These are phyloP conservation scores for Parus major DNA, from an alignment of 2,113 vertebrate genomes.

Conservation along the genomic window DNA sequence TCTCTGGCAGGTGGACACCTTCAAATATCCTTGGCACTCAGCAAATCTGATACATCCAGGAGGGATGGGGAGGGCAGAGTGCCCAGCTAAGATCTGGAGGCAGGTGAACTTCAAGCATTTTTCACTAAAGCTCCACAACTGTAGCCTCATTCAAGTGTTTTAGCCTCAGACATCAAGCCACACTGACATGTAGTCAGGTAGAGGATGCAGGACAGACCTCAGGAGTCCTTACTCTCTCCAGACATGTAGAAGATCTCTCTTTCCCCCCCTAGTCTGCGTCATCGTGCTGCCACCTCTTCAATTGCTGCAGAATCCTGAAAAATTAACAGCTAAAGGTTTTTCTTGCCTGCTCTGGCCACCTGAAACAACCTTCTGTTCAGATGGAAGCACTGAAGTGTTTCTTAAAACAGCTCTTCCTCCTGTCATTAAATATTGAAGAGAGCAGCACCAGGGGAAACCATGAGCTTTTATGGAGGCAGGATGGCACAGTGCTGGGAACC, in stretches of 20 bases:
- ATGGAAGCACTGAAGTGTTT: background rate
- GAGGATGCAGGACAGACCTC: background rate
- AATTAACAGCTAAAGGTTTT: background rate
- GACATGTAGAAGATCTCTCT: background rate
- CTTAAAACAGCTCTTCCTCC: conserved; percentile 16
- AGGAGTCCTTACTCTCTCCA: background rate
- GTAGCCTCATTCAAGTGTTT: background rate
- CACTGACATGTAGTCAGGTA: background rate
- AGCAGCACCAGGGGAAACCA: background rate
- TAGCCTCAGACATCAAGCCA: background rate
- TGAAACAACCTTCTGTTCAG: background rate
- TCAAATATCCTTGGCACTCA: background rate
- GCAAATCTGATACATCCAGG: background rate
- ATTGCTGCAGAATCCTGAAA: background rate
- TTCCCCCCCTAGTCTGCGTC: background rate
- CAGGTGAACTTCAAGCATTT: background rate
- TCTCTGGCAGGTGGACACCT: background rate
- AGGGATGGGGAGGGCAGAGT: background rate
- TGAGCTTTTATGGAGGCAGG: background rate
- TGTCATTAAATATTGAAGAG: conserved; percentile 33
- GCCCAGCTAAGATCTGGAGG: background rate
- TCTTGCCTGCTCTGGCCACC: background rate
- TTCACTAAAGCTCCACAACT: background rate
- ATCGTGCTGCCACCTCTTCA: background rate
- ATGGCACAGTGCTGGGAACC: background rate